Base-by-base conservation (phyloP, 2,888 invertebrate species). In the Plagiodera versicolora region DNA sequence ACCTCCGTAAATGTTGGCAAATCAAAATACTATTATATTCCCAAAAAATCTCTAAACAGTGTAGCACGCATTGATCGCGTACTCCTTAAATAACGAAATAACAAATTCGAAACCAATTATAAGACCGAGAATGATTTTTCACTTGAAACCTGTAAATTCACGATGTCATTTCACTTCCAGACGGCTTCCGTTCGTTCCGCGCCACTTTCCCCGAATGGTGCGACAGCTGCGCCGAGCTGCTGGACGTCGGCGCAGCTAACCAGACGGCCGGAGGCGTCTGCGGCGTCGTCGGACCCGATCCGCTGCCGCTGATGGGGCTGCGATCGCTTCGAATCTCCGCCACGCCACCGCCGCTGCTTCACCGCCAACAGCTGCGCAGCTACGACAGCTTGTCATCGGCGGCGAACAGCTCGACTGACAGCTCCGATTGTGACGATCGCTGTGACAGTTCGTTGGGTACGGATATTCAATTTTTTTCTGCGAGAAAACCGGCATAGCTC, bases 161-260 rank as follows among this genome's bases (percentile, higher is more conserved):
- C n/a, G n/a, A n/a, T n/a, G n/a, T n/a, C 24, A 5, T 2, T 32
- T 39, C 11, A 2, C 39, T 39, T 39, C 10, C 86, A 95, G 95
- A 94, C 81, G 95, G 95, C 66, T 94, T 94, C 78, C 84, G 85
- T 66, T 87, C 89, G 77, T 96, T 95, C 82, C 89, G 88, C 70
- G 87, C 89, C 72, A 85, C 89, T 65, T 95, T 91, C 81, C 95
- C 95, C 35, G 95, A 95, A 81, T 94, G 94, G 92, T 94, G 94
- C 81, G 93, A 93, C 78, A 88, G 90, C 54, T 89, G 87, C 67
- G 86, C 88, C 64, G 89, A 87, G 60, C 67, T 78, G 58, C 67
- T 78, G 65, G 70, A 63, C 61, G 67, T 73, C 18, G 70, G 72
- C 16, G 64, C 63, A 8, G 72, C 74, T 3, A 73, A 72, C 46